Evolutionary conservation across 2,113 vertebrate species (phyloP).

Genomic region (Polyodon spathula): DNA sequence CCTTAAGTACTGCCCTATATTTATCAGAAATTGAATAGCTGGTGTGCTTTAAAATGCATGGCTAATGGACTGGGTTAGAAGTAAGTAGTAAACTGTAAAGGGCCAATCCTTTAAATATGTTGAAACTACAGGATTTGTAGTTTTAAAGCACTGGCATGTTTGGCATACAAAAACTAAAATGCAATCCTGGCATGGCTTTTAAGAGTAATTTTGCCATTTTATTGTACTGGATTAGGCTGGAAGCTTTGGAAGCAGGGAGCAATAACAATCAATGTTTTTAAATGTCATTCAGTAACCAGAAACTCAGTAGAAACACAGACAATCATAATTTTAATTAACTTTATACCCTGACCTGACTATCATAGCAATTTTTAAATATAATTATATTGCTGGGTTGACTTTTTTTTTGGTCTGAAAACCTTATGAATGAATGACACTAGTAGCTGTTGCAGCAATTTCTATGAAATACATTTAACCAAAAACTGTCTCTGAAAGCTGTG

Average conservation of each 20-base stretch:
- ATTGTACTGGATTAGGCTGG: conserved; percentile 22
- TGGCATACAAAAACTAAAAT: conserved; percentile 12
- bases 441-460: too few relatives aligned
- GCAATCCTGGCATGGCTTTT: conserved; percentile 29
- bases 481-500: too few relatives aligned
- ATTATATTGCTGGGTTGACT: too few relatives aligned
- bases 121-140: neutral
- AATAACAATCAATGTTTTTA: conserved; percentile 20
- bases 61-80: conserved; percentile 26
- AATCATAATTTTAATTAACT: neutral
- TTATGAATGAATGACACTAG: too few relatives aligned
- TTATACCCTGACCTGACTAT: neutral
- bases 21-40: conserved; percentile 7
- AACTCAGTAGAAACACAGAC: neutral
- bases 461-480: too few relatives aligned
- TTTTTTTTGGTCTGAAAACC: too few relatives aligned
- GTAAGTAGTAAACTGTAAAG: neutral
- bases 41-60: conserved; percentile 2
- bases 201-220: conserved; percentile 25
- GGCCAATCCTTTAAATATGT: neutral
- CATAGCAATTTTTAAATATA: neutral
- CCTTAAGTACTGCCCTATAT: conserved; percentile 5
- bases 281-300: conserved; percentile 17
- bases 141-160: neutral
- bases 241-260: conserved; percentile 11